Evolutionary conservation across 1,140 invertebrate species (phyloP).

Genomic region (Anagrus nilaparvatae): DNA sequence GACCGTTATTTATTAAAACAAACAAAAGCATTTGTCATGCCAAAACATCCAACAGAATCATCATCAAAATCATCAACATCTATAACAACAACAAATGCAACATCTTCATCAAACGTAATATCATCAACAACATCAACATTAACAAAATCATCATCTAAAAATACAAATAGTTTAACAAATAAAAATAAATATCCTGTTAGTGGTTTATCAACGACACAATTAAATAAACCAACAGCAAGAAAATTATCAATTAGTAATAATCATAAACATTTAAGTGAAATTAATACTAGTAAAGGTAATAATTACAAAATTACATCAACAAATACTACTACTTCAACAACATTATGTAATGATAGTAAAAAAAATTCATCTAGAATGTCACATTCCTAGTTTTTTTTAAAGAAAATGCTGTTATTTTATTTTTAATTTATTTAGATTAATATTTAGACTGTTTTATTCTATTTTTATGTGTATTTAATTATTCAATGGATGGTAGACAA

Average conservation of each 20-base stretch:
- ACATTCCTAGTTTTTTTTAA: conserved; percentile 13
- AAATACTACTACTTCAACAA: not conserved
- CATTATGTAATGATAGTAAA: too few species aligned
- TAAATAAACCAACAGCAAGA: conserved; percentile 44
- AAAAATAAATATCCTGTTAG: conserved; percentile 51
- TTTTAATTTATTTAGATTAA: too few species aligned
- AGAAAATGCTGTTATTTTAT: too few species aligned
- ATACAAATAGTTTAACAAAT: conserved; percentile 33
- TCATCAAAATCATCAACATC: conserved; percentile 24
- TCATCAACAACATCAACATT: conserved; percentile 26
- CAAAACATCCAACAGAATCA: conserved; percentile 47
- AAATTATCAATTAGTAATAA: conserved; percentile 42
- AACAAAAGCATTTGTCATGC: conserved; percentile 70
- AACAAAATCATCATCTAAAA: conserved; percentile 29
- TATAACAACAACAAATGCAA: not conserved
- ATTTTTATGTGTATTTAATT: too few species aligned
- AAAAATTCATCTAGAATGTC: conserved; percentile 11
- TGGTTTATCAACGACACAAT: conserved; percentile 48
- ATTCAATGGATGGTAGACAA: too few species aligned
- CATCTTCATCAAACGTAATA: not conserved
- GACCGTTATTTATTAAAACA: conserved; percentile 75
- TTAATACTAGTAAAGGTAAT: not conserved
- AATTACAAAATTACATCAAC: conserved; percentile 6
- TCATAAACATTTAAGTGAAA: conserved; percentile 6
- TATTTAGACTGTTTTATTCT: too few species aligned